Evolutionary conservation across 1,140 invertebrate genomes (phyloP).

Genomic region (Lutraria rhynchaena): DNA sequence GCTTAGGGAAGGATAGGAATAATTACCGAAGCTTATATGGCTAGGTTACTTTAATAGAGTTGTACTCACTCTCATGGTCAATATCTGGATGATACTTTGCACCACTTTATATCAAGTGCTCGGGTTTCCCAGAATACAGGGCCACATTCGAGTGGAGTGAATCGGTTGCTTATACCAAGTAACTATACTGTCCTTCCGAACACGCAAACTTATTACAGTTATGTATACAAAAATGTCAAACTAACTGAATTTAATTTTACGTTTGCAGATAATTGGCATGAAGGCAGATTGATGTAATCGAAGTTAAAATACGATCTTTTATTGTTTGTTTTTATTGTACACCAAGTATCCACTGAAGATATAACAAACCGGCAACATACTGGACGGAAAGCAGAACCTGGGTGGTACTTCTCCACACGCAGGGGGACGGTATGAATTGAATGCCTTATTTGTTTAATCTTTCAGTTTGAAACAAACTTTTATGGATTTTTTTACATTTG

Average conservation of each 20-base stretch:
- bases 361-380: constrained; percentile 79
- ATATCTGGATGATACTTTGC: too few species aligned
- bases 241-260: neutral
- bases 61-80: too few species aligned
- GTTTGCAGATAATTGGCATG: neutral
- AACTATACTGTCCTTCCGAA: neutral
- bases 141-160: too few species aligned
- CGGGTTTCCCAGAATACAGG: too few species aligned
- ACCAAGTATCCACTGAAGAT: constrained; percentile 49
- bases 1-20: too few species aligned
- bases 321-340: constrained; percentile 23
- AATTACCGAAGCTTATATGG: too few species aligned
- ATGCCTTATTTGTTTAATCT: too few species aligned
- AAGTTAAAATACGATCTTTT: constrained; percentile 14
- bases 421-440: constrained; percentile 94
- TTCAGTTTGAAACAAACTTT: too few species aligned
- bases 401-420: constrained; percentile 99
- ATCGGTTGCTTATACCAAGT: too few species aligned
- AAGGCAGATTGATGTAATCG: constrained; percentile 48
- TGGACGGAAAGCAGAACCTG: constrained; percentile 97
- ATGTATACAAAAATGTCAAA: neutral
- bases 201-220: neutral
- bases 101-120: too few species aligned
- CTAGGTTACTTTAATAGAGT: too few species aligned
- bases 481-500: too few species aligned